Conservation (phyloP, 1,140 invertebrate species). For the Glossosoma conforme region DNA sequence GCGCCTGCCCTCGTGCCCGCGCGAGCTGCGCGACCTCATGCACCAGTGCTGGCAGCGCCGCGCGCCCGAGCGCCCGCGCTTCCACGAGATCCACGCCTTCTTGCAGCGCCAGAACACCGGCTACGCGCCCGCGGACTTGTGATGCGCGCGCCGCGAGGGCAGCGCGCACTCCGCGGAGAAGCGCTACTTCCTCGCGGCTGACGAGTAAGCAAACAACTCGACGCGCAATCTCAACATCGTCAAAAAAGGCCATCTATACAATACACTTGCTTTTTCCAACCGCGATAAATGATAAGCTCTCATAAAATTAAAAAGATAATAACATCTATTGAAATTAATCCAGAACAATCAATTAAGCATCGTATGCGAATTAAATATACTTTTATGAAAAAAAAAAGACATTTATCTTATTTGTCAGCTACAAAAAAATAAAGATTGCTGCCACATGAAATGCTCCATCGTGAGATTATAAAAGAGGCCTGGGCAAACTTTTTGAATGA, state of each 20-base stretch:
- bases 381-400: too few relatives aligned
- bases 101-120: constrained; percentile 86
- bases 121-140: constrained; percentile 52
- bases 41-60: constrained; percentile 89
- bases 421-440: too few relatives aligned
- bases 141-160: constrained; percentile 6
- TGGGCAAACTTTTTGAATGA: too few relatives aligned
- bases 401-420: too few relatives aligned
- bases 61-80: constrained; percentile 78
- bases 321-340: neutral
- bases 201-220: neutral
- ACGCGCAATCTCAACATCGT: neutral
- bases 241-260: neutral
- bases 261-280: neutral
- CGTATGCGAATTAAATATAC: too few relatives aligned
- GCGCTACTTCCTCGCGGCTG: constrained; percentile 1
- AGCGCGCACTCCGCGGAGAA: constrained; percentile 3
- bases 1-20: constrained; percentile 77
- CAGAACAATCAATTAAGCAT: too few relatives aligned
- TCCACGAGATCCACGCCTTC: constrained; percentile 87
- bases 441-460: too few relatives aligned
- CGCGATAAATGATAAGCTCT: neutral
- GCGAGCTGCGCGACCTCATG: constrained; percentile 91
- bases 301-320: neutral
- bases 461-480: too few relatives aligned